Conservation (phyloP, 1,140 invertebrate species). For the Leptinotarsa lineolata region DNA sequence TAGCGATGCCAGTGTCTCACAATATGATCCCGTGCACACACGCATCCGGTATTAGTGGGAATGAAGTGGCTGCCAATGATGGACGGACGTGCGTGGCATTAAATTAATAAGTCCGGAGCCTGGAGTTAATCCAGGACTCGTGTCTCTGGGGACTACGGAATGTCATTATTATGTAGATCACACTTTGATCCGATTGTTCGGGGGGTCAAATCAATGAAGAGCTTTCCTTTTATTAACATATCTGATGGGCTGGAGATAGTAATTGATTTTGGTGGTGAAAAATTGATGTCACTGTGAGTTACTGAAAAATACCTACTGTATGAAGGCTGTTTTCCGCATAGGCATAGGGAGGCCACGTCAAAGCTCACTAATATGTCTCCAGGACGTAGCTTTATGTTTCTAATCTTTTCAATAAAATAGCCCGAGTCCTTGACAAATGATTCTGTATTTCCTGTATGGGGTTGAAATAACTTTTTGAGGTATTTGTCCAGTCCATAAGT, state of each 20-base stretch:
- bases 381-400: too few relatives aligned
- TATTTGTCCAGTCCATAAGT: too few relatives aligned
- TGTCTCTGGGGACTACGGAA: constrained; percentile 48
- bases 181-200: constrained; percentile 33
- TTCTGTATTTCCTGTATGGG: too few relatives aligned
- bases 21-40: constrained; percentile 40
- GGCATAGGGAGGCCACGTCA: too few relatives aligned
- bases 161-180: constrained; percentile 56
- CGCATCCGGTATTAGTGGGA: constrained; percentile 45
- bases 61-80: constrained; percentile 55
- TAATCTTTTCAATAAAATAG: too few relatives aligned
- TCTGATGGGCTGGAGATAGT: not conserved
- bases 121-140: constrained; percentile 53
- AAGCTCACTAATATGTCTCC: too few relatives aligned
- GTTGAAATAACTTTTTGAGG: too few relatives aligned
- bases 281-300: not conserved
- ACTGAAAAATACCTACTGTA: too few relatives aligned
- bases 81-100: constrained; percentile 54
- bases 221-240: constrained; percentile 31
- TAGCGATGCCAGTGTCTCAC: constrained; percentile 49
- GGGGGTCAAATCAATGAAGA: constrained; percentile 47
- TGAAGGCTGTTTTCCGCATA: too few relatives aligned
- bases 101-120: constrained; percentile 52
- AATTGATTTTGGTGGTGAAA: not conserved
- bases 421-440: too few relatives aligned